Evolutionary conservation across 1,140 invertebrate species (phyloP), one percentile per base, ranked within the genome.

Genomic region (Papilio aristodemus): DNA sequence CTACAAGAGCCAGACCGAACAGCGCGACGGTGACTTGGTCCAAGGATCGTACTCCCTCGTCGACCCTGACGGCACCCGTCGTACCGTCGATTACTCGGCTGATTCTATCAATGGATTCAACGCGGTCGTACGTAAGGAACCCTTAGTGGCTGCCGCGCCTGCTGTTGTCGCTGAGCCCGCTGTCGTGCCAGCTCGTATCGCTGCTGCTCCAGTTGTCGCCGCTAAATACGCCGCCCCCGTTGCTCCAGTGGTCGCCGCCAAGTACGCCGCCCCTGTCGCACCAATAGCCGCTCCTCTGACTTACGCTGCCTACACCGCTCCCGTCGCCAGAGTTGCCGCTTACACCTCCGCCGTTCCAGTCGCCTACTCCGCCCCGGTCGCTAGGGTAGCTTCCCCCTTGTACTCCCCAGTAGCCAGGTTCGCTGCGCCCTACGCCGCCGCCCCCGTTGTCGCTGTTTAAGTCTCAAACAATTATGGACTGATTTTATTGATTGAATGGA

Each of bases 31-130:
- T 22, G 94, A 94, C 75, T 83, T 94, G 59, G 94, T 95, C 2
- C 92, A 94, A 75, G 94, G 94, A 37, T 89, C 90, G 41, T 94
- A 94, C 83, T 93, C 93, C 0, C 78, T 95, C 3, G 91, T 93
- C 14, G 94, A 95, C 72, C 92, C 94, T 2, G 94, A 95, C 76
- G 94, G 94, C 68, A 93, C 92, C 62, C 92, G 93, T 66, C 92
- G 94, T 63, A 93, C 92, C 14, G 94, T 95, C 0, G 93, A 94
- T 72, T 95, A 95, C 81, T 92, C 93, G 1, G 92, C 92, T 36
- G 93, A 93, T 68, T 79, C 88, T 22, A 83, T 92, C 22, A 92
- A 92, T 63, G 92, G 92, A 64, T 93, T 93, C 80, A 92, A 93
- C 77, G 92, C 91, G 9, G 92, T 92, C 0, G 92, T 92, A 0